Evolutionary conservation across 2,888 invertebrate genomes (phyloP).

Genomic region (Leptopterna dolabrata): DNA sequence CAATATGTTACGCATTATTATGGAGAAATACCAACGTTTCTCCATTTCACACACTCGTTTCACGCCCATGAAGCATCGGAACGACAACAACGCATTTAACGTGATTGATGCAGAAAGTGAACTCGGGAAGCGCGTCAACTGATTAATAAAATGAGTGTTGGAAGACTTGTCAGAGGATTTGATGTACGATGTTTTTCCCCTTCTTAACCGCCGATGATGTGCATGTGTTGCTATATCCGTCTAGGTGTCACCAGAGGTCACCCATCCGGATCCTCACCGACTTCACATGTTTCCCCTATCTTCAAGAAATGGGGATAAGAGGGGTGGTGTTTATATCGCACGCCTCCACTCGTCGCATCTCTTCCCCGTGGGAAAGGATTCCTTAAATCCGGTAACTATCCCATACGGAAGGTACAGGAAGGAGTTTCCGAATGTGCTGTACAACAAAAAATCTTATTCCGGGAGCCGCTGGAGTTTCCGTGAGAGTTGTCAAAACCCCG

Average conservation of each 20-base stretch:
- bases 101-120: constrained; percentile 27
- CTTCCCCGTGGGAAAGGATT: constrained; percentile 18
- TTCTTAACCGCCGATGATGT: constrained; percentile 6
- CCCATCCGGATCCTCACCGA: constrained; percentile 1
- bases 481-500: neutral
- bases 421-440: neutral
- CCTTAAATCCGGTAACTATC: constrained; percentile 18
- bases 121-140: neutral
- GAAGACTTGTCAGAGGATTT: constrained; percentile 13
- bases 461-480: neutral
- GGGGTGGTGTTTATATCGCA: neutral
- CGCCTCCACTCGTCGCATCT: neutral
- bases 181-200: constrained; percentile 30
- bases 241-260: constrained; percentile 41
- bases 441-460: neutral
- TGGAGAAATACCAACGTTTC: no score
- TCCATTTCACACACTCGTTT: no score
- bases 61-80: neutral
- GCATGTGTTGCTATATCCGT: constrained; percentile 42
- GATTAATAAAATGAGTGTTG: constrained; percentile 31
- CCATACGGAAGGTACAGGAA: constrained; percentile 14
- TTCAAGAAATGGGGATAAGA: neutral
- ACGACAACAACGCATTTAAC: neutral
- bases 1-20: no score
- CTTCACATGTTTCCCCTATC: constrained; percentile 26